Evolutionary conservation across 2,888 invertebrate genomes (phyloP).

Genomic region (Megaustenia siamemsis): DNA sequence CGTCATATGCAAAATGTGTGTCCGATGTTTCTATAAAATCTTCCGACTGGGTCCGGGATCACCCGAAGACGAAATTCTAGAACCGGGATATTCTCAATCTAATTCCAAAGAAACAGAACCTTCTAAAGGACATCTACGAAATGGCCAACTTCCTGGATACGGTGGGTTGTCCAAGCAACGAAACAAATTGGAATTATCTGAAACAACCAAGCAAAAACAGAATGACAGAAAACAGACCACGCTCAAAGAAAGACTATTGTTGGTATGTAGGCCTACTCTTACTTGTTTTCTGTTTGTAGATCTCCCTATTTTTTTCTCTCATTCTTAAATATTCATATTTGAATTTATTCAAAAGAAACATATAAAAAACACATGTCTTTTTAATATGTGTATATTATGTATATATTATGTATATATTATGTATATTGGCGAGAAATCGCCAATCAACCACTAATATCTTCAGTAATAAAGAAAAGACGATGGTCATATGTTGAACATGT

Average conservation of each 20-base stretch:
- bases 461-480: no score
- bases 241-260: neutral
- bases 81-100: constrained; percentile 15
- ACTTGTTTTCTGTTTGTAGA: neutral
- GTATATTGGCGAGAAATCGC: no score
- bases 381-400: no score
- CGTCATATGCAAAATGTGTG: constrained; percentile 40
- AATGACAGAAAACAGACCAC: neutral
- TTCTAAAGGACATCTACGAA: constrained; percentile 18
- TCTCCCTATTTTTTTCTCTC: no score
- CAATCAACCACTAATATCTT: no score
- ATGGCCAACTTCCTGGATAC: constrained; percentile 17
- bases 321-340: no score
- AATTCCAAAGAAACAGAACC: constrained; percentile 19
- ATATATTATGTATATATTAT: no score
- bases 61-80: constrained; percentile 35
- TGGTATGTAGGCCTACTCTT: constrained; percentile 16
- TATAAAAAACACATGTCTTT: no score
- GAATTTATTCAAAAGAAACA: no score
- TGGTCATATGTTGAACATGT: no score
- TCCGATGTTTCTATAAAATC: constrained; percentile 42
- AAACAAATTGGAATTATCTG: constrained; percentile 43
- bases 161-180: constrained; percentile 24
- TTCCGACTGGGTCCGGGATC: constrained; percentile 39
- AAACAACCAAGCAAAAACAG: constrained; percentile 35